Evolutionary conservation across 2,797 vertebrate genomes (phyloP), one percentile per base, ranked within the genome.

Genomic region (Epinephelus awoara): DNA sequence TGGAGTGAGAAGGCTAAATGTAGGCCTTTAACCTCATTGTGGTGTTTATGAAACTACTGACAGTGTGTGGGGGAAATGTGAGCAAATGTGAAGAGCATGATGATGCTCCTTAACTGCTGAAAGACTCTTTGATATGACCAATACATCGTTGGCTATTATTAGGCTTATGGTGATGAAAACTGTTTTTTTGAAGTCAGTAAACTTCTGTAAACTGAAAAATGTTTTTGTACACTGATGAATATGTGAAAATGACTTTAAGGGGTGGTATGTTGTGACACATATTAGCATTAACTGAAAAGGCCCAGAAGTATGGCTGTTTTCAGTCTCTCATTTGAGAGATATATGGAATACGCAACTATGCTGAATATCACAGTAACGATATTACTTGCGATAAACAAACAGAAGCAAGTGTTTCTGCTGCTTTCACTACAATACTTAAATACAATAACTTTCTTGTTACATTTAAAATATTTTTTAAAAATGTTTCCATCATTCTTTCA

Each of bases 41-140:
- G 38, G 46, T 65, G 54, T 83, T 90, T 82, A 82, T 75, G 29
- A 65, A 73, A 72, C 21, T 64, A 40, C 0, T 57, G n/a, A 27
- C 21, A 27, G 55, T 57, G 54, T 25, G 3, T 27, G 17, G 9
- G 34, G 49, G 9, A 29, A 47, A 69, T 25, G 12, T 40, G 21
- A 34, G 47, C 13, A 2, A 23, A 63, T 55, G 4, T 0, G 13
- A 56, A 38, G 7, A 49, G 21, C 6, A 9, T n/a, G 6, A 18
- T 17, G 2, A 54, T n/a, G 13, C 17, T 56, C 10, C 14, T 47
- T 11, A 40, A 23, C 42, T 55, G 38, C 2, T 73, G 44, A 67
- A 42, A 54, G 14, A n/a, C n/a, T 34, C 2, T 52, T 50, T 44
- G 4, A n/a, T 50, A n/a, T 40, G 5, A 42, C 17, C 18, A 23